Percentiles rank a stretch among this genome's conserved stretches.
phyloP scores from a whole-genome alignment of 2,888 invertebrate species.

The Rhingia campestris region DNA sequence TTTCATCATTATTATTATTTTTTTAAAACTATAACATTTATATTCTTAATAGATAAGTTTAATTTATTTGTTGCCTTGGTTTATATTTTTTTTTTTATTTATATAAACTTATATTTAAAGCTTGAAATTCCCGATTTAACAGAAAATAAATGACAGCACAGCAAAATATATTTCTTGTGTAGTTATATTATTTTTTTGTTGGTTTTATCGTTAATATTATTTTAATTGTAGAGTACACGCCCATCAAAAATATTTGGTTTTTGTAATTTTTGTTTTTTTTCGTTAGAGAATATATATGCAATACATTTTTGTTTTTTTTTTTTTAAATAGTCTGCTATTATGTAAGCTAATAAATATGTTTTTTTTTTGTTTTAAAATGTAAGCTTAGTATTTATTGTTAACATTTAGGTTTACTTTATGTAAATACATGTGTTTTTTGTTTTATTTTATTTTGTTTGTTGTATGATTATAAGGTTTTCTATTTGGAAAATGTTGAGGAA shows the following conservation, averaged over 20 bases:
- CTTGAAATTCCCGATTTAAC: slow-evolving; percentile 65
- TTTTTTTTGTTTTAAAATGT: slow-evolving; percentile 17
- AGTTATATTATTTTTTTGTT: slow-evolving; percentile 19
- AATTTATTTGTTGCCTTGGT: slow-evolving; percentile 29
- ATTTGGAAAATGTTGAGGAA: background rate
- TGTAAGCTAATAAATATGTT: slow-evolving; percentile 65
- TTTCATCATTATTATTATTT: slow-evolving; percentile 29
- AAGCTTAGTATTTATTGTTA: slow-evolving; percentile 69
- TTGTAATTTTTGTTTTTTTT: slow-evolving; percentile 16
- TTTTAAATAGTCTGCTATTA: slow-evolving; percentile 56
- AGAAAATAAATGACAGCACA: slow-evolving; percentile 67
- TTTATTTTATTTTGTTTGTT: slow-evolving; percentile 6
- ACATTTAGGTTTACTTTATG: slow-evolving; percentile 47
- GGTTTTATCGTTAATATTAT: slow-evolving; percentile 19
- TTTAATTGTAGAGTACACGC: slow-evolving; percentile 68
- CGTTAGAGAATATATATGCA: slow-evolving; percentile 33
- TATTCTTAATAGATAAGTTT: slow-evolving; percentile 60
- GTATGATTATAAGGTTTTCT: slow-evolving; percentile 20
- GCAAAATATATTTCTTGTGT: slow-evolving; percentile 64
- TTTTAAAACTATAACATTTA: slow-evolving; percentile 70
- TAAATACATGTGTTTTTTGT: slow-evolving; percentile 13
- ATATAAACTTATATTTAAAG: slow-evolving; percentile 70
- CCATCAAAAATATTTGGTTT: slow-evolving; percentile 69
- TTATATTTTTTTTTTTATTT: slow-evolving; percentile 19
- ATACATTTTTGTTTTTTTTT: slow-evolving; percentile 9